Base-by-base conservation (phyloP, 1,140 invertebrate genomes). In the Bombus consobrinus region DNA sequence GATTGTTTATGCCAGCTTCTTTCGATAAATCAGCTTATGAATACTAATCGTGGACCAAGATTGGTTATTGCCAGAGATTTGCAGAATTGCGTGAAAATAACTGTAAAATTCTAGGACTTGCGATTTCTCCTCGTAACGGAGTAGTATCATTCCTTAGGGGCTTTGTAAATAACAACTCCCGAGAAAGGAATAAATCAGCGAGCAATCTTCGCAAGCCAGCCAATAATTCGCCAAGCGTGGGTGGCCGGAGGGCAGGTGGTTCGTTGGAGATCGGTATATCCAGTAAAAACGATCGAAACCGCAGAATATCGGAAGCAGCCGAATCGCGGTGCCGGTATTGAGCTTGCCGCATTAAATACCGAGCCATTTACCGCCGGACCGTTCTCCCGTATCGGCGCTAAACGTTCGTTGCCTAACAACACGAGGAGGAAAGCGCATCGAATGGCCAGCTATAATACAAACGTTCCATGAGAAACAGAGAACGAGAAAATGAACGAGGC, bases 281-380 rank as follows among this genome's bases (percentile, higher is more conserved):
- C 39, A 59, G 37, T 5, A 43, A 83, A 69, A 78, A 78, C 74
- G 82, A 83, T 83, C 43, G 74, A 69, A 78, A 83, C 82, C 82
- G 74, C 82, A 78, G 82, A 78, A 83, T 78, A 78, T 83, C 74
- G 43, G 18, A 78, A 22, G 12, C 12, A n/a, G 22, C 41, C 57
- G 71, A 82, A 82, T 75, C 39, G 66, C 18, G 32, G 66, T 25
- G 25, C 22, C 57, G 37, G 22, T 34, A 59, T 32, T 64, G 53
- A 37, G 47, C 47, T 53, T 18, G 47, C 18, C 18, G 10, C 82
- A 71, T 83, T 83, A 83, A 83, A 83, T 83, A 78, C 74, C 74
- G 43, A 75, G 64, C 64, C 82, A 69, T 83, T 83, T 83, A 83
- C 64, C 34, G 62, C 73, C 43, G 43, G 62, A 76, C 72, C 43